Evolutionary conservation across 2,888 invertebrate genomes (phyloP), one percentile per base, ranked within the genome.

Genomic region (Phragmatobia fuliginosa): DNA sequence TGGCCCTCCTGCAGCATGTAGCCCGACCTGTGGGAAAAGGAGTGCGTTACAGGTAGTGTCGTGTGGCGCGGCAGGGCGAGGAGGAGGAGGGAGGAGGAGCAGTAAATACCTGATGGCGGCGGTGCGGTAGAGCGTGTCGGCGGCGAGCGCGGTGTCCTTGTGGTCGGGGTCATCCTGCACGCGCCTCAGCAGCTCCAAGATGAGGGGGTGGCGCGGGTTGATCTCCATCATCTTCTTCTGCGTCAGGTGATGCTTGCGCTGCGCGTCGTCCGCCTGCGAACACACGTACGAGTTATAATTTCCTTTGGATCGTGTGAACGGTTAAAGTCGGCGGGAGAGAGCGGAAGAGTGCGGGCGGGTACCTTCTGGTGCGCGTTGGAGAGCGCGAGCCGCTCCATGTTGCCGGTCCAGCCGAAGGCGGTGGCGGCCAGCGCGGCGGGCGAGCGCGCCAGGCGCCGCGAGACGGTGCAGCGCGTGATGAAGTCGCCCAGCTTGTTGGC

Each of bases 361-460:
- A 68, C 92, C 90, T 99, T 99, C 91, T 99, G 99, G 92, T 99
- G 99, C 25, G 99, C 99, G 94, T 99, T 99, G 62, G 98, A 98
- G 77, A 98, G 94, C 76, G 99, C 99, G 78, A 99, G 96, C 65
- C 99, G 96, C 95, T 99, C 99, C 99, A 99, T 99, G 94, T 99
- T 99, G 85, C 99, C 99, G 83, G 99, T 99, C 99, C 99, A 99
- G 81, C 99, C 99, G 94, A 99, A 99, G 96, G 98, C 97, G 73
- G 98, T 98, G 78, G 99, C 99, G 63, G 99, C 99, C 66, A 99
- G 96, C 66, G 99, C 99, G 91, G 99, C 99, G 0, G 99, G 99
- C 11, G 99, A 99, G 86, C 97, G 97, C 73, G 97, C 97, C 71
- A 99, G 95, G 70, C 99, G 96, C 83, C 99, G 98, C 4, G 99